Percentiles rank a stretch among this genome's conserved stretches.
These are phyloP conservation scores for Pandemis corylana DNA, from an alignment of 2,888 invertebrate species.

Conservation along the genomic window DNA sequence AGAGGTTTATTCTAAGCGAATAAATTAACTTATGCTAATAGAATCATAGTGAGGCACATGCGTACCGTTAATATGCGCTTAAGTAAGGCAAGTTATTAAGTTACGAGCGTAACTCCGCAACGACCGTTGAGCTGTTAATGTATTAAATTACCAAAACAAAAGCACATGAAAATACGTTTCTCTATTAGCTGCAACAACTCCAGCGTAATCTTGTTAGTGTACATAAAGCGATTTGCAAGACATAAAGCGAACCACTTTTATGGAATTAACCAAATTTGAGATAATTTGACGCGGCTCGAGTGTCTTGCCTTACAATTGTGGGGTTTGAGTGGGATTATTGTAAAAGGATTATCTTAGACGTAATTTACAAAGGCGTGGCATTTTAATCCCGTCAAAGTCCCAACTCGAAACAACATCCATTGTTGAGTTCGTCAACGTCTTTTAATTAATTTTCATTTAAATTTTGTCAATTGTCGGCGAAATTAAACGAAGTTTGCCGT, in stretches of 20 bases:
- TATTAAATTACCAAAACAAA: constrained; percentile 33
- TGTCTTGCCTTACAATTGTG: constrained; percentile 39
- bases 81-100: constrained; percentile 17
- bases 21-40: constrained; percentile 9
- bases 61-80: constrained; percentile 3
- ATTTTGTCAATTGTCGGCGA: constrained; percentile 70
- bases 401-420: constrained; percentile 64
- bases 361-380: constrained; percentile 62
- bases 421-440: constrained; percentile 68
- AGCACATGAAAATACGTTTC: constrained; percentile 33
- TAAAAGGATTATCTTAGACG: constrained; percentile 46
- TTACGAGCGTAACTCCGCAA: constrained; percentile 21
- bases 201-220: constrained; percentile 27
- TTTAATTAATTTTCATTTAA: constrained; percentile 72
- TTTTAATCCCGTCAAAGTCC: constrained; percentile 63
- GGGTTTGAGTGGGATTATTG: constrained; percentile 40
- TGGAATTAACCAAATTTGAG: constrained; percentile 35
- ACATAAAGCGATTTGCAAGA: constrained; percentile 34
- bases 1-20: constrained; percentile 3
- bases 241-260: constrained; percentile 39
- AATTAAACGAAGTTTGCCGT: constrained; percentile 72
- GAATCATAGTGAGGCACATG: constrained; percentile 6
- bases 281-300: constrained; percentile 39
- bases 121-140: constrained; percentile 19
- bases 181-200: constrained; percentile 31